Base-by-base conservation (phyloP, 2,797 vertebrate species). In the Rhabdomys pumilio region DNA sequence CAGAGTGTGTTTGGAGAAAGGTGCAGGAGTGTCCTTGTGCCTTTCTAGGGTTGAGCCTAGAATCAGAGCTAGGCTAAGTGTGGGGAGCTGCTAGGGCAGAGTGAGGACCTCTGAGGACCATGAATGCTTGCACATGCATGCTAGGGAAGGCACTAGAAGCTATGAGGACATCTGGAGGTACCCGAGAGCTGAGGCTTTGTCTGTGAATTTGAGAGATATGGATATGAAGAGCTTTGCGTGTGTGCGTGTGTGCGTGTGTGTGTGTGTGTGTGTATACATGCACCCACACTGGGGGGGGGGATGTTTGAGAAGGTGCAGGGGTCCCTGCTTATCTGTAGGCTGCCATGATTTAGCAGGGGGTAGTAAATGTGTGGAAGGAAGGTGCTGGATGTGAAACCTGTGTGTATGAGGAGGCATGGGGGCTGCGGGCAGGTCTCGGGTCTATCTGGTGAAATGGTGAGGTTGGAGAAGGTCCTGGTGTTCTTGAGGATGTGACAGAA, bases 31-130 rank as follows among this genome's bases (percentile, higher is more conserved):
- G n/a, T 34, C 55, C 67, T 38, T 44, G 63, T 79, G 89, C 81
- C 86, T 61, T 88, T 31, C 53, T 53, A n/a, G n/a, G 84, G 93
- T 81, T 83, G 53, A 96, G 91, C 53, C 72, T 55, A 76, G 38
- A 79, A 44, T 47, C 44, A 29, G 89, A 86, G 73, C 41, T 10
- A 24, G 82, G 41, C 53, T 91, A 63, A 26, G n/a, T 72, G 55
- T 41, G 19, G 65, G 80, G 89, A 76, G 63, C 79, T 22, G 19
- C 3, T 65, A 65, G 65, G 29, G 50, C 59, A 90, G 59, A 63
- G 15, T 53, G 22, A 69, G 53, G 57, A n/a, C 59, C 38, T 67
- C 19, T 6, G 24, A 20, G 22, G n/a, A n/a, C 6, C 22, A 22
- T 17, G 38, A 1, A 1, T 2, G 24, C 20, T 6, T 26, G 55